Percentiles rank a stretch among this genome's conserved stretches.
phyloP scores from a whole-genome alignment of 2,888 invertebrate species.

The Plutella xylostella region DNA sequence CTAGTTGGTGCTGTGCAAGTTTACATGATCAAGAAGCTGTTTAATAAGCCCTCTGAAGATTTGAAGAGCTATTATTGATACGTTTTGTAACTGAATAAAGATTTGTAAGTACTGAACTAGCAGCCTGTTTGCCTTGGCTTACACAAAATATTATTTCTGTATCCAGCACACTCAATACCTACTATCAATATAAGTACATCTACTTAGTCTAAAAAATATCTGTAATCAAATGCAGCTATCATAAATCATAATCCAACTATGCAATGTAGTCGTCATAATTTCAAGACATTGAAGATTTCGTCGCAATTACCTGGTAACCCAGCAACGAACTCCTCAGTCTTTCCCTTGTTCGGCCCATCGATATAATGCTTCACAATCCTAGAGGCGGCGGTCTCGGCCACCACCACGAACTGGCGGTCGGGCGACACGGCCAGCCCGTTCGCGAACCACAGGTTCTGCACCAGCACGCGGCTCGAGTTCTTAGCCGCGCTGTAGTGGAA shows the following conservation, averaged over 20 bases:
- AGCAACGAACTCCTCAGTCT: slow-evolving; percentile 82
- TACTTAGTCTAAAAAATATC: no score
- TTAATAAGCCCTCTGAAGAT: slow-evolving; percentile 21
- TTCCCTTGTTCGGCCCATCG: slow-evolving; percentile 84
- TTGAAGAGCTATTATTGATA: background rate
- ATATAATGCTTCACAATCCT: slow-evolving; percentile 83
- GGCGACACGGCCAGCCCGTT: slow-evolving; percentile 89
- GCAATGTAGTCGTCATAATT: no score
- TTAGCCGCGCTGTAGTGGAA: slow-evolving; percentile 83
- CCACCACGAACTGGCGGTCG: slow-evolving; percentile 84
- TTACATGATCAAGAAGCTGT: slow-evolving; percentile 77
- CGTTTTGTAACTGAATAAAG: no score
- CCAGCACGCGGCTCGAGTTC: slow-evolving; percentile 79
- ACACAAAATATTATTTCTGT: no score
- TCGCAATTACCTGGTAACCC: slow-evolving; percentile 75
- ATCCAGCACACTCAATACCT: no score
- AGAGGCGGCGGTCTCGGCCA: slow-evolving; percentile 76
- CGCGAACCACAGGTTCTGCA: slow-evolving; percentile 84
- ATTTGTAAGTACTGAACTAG: no score
- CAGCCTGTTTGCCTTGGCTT: no score
- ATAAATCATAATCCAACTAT: no score
- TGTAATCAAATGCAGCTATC: no score
- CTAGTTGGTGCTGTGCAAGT: slow-evolving; percentile 81
- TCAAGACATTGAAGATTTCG: no score
- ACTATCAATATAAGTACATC: no score